Percentiles rank a stretch among this genome's conserved stretches.
Evolutionary conservation across 2,113 vertebrate species (phyloP).

Genomic region (Epinephelus fuscoguttatus): DNA sequence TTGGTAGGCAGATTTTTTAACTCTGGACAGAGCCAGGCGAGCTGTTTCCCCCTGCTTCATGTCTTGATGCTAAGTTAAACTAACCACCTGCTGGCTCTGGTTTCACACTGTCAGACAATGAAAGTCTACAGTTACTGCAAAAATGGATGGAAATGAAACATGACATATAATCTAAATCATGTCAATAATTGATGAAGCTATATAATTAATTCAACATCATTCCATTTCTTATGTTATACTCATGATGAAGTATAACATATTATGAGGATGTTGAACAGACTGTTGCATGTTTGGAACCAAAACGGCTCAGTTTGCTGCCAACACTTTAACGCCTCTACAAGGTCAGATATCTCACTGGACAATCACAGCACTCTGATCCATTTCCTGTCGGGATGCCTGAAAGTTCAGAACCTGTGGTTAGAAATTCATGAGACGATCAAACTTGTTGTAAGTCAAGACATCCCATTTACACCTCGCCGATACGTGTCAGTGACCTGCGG

Average conservation of each 20-base stretch:
- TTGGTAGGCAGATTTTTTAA: neutral
- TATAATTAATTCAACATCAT: neutral
- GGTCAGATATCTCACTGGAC: conserved; percentile 28
- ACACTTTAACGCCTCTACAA: conserved; percentile 17
- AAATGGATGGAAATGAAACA: neutral
- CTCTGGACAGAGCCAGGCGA: neutral
- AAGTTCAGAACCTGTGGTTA: conserved; percentile 52
- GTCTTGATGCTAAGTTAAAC: neutral
- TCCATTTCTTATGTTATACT: neutral
- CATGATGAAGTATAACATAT: neutral
- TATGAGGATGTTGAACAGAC: neutral
- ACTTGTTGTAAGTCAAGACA: conserved; percentile 52
- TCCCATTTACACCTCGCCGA: conserved; percentile 44
- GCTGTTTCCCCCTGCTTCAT: neutral
- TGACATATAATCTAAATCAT: neutral
- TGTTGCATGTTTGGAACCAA: neutral
- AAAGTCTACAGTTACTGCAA: conserved; percentile 2
- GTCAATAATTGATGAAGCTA: neutral
- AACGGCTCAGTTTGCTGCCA: neutral
- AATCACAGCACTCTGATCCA: conserved; percentile 27
- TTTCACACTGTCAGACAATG: neutral
- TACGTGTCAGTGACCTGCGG: conserved; percentile 30
- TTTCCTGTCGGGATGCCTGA: conserved; percentile 36
- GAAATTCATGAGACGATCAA: conserved; percentile 63
- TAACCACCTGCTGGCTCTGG: neutral